Evolutionary conservation across 2,113 vertebrate species (phyloP), one percentile per base, ranked within the genome.

Genomic region (Saguinus midas): DNA sequence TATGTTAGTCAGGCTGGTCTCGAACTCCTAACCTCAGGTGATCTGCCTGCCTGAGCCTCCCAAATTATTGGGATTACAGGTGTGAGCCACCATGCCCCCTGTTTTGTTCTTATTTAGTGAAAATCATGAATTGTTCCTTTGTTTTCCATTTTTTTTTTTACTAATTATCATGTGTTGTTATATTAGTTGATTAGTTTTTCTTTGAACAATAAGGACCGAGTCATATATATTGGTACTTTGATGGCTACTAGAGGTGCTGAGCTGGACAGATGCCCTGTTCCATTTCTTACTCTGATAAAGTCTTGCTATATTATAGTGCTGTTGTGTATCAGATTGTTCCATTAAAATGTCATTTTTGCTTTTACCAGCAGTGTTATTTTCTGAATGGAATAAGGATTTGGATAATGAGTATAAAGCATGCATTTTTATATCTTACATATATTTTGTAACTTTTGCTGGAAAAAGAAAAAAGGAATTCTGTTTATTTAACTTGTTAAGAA

Each of bases 261-360:
- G 78, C 37, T 17, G 66, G 43, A 48, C 68, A 58, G 57, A 40
- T 57, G 27, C 21, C n/a, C 35, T 35, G 84, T 12, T 66, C n/a
- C 73, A 6, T 70, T 50, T 68, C 64, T 72, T 64, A 17, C 20
- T 25, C 52, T 61, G 27, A 50, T 7, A 27, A 13, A 16, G 85
- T 35, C 61, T 43, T 16, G 17, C 29, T 70, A 61, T 1, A 16
- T 27, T 9, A 29, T 23, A 55, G 7, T 82, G 29, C 79, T 96
- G 6, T 50, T 55, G 76, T 57, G 32, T 35, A 61, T 68, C 61
- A 90, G 91, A 29, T 70, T 29, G 7, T 89, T 23, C 84, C 75
- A 87, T 58, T 94, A 55, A 97, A 94, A 92, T 94, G 85, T 23
- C 91, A 94, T 61, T 84, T 75, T 81, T 85, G 48, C 72, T 86